Evolutionary conservation across 2,797 vertebrate species (phyloP).

Genomic region (Pangasius larnaudii): DNA sequence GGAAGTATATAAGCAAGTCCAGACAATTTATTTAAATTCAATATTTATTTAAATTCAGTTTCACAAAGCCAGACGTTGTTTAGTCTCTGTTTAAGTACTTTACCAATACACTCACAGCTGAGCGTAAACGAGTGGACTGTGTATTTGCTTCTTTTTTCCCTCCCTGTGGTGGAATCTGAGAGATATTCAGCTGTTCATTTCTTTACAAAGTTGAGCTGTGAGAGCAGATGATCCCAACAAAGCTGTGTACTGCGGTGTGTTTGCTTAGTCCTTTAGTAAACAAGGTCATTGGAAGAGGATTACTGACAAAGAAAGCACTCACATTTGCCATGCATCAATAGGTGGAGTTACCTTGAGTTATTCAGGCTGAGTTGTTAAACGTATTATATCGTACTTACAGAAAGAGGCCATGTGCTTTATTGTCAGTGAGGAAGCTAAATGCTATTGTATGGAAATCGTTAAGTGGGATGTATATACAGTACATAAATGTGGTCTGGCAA

Average conservation of each 20-base stretch:
- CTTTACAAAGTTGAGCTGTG: not conserved
- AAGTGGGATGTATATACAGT: too few species aligned
- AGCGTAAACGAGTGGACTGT: not conserved
- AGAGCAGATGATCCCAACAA: not conserved
- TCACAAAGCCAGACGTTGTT: not conserved
- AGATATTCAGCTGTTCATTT: not conserved
- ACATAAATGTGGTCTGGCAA: not conserved
- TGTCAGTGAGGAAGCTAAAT: not conserved
- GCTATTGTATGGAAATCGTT: not conserved
- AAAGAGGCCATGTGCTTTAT: not conserved
- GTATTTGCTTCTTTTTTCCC: not conserved
- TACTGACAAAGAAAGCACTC: slow-evolving; percentile 60
- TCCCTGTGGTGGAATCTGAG: not conserved
- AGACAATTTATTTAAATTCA: not conserved
- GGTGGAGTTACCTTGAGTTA: slow-evolving; percentile 1
- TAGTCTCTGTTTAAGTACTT: not conserved
- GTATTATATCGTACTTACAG: not conserved
- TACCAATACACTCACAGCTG: not conserved
- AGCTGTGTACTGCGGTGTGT: not conserved
- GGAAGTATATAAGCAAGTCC: not conserved
- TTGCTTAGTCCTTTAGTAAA: slow-evolving; percentile 22
- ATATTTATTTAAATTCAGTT: not conserved
- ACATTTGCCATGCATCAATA: slow-evolving; percentile 10
- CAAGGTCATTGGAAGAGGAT: slow-evolving; percentile 59
- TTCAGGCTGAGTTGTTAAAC: not conserved